A percentile compares a stretch with the other conserved stretches of the same genome.
These are phyloP conservation scores for Pica pica DNA, from an alignment of 2,113 vertebrate genomes.

Conservation along the genomic window DNA sequence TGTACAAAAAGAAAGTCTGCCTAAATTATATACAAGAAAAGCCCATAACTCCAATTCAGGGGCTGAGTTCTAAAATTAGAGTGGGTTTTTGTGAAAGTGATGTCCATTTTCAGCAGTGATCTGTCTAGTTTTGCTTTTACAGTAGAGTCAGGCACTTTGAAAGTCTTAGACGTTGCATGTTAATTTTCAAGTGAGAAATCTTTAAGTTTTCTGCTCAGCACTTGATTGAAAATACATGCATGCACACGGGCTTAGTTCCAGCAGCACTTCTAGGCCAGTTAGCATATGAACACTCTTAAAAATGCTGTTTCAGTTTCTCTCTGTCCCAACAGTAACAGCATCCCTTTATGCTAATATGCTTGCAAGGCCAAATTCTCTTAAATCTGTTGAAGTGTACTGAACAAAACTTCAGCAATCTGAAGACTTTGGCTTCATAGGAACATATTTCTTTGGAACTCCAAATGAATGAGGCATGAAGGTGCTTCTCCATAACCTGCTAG, in stretches of 20 bases:
- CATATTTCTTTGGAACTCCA: not conserved
- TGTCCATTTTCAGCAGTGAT: not conserved
- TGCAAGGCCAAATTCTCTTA: not conserved
- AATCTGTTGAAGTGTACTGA: not conserved
- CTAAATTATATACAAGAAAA: not conserved
- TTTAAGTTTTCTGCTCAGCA: not conserved
- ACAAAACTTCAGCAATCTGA: not conserved
- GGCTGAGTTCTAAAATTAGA: not conserved
- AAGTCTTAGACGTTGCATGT: not conserved
- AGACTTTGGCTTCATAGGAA: not conserved
- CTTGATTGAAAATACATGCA: not conserved
- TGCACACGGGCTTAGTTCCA: not conserved
- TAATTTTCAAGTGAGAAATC: not conserved
- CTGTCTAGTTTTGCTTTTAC: not conserved
- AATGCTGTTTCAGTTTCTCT: not conserved
- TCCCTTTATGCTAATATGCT: not conserved
- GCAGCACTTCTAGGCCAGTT: not conserved
- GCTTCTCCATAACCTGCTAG: not conserved
- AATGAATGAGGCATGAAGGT: not conserved
- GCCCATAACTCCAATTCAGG: not conserved
- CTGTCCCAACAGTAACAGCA: not conserved
- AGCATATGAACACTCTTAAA: not conserved
- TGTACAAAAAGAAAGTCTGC: not conserved
- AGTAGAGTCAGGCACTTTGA: not conserved
- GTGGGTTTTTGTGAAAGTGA: not conserved